Evolutionary conservation across 2,888 invertebrate genomes (phyloP).

Genomic region (Conops quadrifasciatus): DNA sequence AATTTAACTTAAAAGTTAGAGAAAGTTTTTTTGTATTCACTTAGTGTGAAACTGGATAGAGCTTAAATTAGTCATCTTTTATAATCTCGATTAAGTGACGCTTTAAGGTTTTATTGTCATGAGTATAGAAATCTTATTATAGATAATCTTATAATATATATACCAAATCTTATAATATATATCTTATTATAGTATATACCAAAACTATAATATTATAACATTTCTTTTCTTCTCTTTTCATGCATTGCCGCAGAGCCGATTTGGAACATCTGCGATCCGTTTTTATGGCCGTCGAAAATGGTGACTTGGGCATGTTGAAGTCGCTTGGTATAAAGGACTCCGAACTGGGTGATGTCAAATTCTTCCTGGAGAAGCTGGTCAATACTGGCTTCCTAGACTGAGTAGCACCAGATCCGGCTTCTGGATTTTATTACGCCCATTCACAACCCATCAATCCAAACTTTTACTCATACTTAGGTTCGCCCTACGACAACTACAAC

Average conservation of each 20-base stretch:
- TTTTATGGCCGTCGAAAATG: slow-evolving; percentile 95
- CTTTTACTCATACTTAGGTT: slow-evolving; percentile 74
- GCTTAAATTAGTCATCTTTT: no score
- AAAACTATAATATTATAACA: no score
- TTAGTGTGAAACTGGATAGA: no score
- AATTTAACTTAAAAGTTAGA: no score
- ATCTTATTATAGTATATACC: no score
- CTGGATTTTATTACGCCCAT: slow-evolving; percentile 75
- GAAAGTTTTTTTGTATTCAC: no score
- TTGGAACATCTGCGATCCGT: slow-evolving; percentile 92
- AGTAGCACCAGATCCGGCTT: slow-evolving; percentile 78
- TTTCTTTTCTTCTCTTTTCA: slow-evolving; percentile 11
- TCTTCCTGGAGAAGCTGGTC: slow-evolving; percentile 94
- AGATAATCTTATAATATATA: no score
- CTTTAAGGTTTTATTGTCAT: no score
- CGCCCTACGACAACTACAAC: slow-evolving; percentile 68
- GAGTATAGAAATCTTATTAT: no score
- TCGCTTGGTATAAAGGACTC: slow-evolving; percentile 95
- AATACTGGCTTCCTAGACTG: slow-evolving; percentile 96
- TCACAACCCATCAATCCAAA: slow-evolving; percentile 75
- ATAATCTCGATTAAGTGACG: no score
- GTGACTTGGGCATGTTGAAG: slow-evolving; percentile 92
- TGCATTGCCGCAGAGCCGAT: slow-evolving; percentile 74
- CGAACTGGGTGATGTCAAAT: slow-evolving; percentile 93
- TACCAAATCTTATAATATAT: no score